Conservation (phyloP, 2,113 vertebrate species). For the Piprites chloris region DNA sequence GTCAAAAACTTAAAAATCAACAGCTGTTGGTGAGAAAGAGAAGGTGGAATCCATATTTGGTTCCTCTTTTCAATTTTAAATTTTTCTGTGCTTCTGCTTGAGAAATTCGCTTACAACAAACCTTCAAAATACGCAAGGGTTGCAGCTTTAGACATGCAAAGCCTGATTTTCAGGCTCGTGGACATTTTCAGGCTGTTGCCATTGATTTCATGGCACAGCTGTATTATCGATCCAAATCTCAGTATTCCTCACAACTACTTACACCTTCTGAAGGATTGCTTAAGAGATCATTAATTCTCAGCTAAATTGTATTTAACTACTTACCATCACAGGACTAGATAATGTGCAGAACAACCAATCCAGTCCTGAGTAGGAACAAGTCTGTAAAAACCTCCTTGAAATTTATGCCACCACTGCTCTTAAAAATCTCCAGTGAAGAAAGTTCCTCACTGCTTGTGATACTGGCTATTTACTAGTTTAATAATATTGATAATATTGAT, state of each 20-base stretch:
- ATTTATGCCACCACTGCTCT: neutral
- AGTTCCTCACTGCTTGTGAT: neutral
- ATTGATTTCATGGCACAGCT: neutral
- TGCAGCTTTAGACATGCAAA: neutral
- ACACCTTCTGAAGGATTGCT: neutral
- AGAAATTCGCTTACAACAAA: neutral
- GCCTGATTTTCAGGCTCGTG: neutral
- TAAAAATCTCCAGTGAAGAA: neutral
- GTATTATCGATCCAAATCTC: neutral
- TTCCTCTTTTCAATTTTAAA: neutral
- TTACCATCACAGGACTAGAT: neutral
- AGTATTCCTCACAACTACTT: neutral
- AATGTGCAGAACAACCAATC: neutral
- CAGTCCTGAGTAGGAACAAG: neutral
- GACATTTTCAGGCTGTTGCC: neutral
- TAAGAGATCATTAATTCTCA: neutral
- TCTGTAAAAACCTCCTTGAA: neutral
- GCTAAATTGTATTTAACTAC: neutral
- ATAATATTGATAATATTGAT: neutral
- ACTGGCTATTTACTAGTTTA: neutral
- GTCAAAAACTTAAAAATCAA: neutral
- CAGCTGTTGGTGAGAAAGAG: neutral
- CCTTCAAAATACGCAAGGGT: neutral
- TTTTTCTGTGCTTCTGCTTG: neutral
- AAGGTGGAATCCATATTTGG: neutral